A percentile compares a stretch with the other conserved stretches of the same genome.
These are phyloP conservation scores for Astropecten irregularis DNA, from an alignment of 53 echinoderm and acorn worm genomes.

Conservation along the genomic window DNA sequence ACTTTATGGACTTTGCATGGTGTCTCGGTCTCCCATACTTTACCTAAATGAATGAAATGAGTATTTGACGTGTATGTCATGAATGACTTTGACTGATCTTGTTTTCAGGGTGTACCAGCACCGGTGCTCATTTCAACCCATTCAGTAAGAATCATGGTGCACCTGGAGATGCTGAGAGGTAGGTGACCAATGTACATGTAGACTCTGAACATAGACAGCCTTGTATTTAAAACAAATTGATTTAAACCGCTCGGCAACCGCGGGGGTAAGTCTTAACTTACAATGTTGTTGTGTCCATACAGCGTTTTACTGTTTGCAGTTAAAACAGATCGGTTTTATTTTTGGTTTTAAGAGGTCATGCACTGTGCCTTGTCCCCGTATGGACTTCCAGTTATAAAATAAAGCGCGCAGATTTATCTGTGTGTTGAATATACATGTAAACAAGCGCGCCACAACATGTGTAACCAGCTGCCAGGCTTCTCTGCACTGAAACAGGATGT, in stretches of 20 bases:
- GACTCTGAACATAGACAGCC: neutral
- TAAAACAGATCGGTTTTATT: no score
- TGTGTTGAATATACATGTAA: neutral
- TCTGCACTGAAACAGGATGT: no score
- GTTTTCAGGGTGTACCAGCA: conserved; percentile 78
- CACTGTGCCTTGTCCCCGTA: no score
- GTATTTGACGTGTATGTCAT: neutral
- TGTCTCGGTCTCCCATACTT: neutral
- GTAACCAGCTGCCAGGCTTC: no score
- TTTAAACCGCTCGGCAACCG: neutral
- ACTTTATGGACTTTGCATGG: neutral
- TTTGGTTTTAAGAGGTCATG: no score
- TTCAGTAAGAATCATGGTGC: conserved; percentile 71
- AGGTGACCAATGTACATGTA: neutral
- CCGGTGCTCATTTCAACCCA: conserved; percentile 93
- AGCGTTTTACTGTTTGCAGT: no score
- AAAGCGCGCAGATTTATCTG: neutral
- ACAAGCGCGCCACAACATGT: no score
- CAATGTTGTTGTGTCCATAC: no score
- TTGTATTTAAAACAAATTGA: neutral
- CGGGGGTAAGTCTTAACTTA: no score
- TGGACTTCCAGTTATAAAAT: no score
- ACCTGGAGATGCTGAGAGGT: conserved; percentile 81
- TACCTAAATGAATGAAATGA: no score
- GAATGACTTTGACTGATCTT: neutral